Conservation (phyloP, 2,113 vertebrate species). For the Clinocottus analis region DNA sequence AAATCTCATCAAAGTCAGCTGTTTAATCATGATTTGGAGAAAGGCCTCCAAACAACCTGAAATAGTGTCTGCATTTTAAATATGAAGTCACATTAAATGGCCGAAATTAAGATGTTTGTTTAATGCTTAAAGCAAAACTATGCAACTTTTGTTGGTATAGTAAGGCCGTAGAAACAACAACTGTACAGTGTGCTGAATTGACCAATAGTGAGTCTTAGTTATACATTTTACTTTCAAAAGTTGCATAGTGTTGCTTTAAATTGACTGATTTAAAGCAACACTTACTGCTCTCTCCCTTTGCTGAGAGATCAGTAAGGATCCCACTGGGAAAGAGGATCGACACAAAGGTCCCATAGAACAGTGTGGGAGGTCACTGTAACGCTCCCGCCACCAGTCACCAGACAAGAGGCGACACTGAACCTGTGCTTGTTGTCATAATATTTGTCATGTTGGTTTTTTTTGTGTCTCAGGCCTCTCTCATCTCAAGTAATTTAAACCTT, state of each 20-base stretch:
- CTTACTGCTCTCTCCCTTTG: background rate
- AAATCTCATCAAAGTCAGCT: background rate
- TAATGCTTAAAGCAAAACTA: conserved; percentile 25
- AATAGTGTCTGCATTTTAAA: conserved; percentile 3
- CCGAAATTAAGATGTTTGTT: background rate
- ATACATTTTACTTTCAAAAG: conserved; percentile 17
- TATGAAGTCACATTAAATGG: conserved; percentile 16
- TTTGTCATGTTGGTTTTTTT: conserved; percentile 19
- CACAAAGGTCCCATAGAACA: background rate
- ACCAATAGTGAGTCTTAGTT: background rate
- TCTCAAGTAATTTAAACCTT: background rate
- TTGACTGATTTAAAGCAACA: no score
- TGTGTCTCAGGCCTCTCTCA: conserved; percentile 17
- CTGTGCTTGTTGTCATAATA: background rate
- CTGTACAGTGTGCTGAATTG: background rate
- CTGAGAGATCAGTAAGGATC: background rate
- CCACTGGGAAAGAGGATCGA: background rate
- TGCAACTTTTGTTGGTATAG: conserved; percentile 1
- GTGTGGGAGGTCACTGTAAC: background rate
- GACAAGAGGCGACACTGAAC: background rate
- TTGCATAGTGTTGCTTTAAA: conserved; percentile 34
- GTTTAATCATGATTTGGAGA: conserved; percentile 1
- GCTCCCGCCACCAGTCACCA: no score
- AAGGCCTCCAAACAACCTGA: background rate
- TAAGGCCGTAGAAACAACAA: background rate